Percentiles rank a stretch among this genome's conserved stretches.
phyloP scores from a whole-genome alignment of 2,113 vertebrate genomes.

The Penelope pileata region DNA sequence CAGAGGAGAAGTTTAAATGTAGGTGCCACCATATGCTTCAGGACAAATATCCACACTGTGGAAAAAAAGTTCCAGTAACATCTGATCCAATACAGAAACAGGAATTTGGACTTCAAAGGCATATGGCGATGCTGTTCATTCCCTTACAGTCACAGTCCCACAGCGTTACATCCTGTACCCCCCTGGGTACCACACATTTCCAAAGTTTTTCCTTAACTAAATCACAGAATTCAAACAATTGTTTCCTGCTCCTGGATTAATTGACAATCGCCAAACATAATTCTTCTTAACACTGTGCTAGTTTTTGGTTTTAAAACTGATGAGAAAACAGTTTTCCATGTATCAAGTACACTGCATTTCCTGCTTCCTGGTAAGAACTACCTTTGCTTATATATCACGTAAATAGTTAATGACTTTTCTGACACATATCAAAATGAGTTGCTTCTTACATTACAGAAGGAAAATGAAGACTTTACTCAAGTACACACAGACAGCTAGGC shows the following conservation, averaged over 20 bases:
- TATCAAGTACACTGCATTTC: not conserved
- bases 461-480: not conserved
- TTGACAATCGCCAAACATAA: not conserved
- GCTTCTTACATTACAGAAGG: not conserved
- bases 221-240: not conserved
- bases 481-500: not conserved
- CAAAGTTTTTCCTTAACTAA: not conserved
- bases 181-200: not conserved
- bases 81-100: not conserved
- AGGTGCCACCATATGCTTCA: not conserved
- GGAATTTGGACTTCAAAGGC: not conserved
- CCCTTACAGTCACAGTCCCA: not conserved
- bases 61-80: not conserved
- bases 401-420: not conserved
- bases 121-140: not conserved
- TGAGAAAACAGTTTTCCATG: not conserved
- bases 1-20: not conserved
- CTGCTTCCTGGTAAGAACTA: not conserved
- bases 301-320: not conserved
- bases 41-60: not conserved
- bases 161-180: not conserved
- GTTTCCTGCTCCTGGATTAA: not conserved
- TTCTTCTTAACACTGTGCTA: not conserved
- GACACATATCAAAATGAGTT: not conserved
- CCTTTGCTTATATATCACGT: not conserved